These are phyloP conservation scores for Strix uralensis DNA, from an alignment of 2,113 vertebrate species.

Conservation along the genomic window DNA sequence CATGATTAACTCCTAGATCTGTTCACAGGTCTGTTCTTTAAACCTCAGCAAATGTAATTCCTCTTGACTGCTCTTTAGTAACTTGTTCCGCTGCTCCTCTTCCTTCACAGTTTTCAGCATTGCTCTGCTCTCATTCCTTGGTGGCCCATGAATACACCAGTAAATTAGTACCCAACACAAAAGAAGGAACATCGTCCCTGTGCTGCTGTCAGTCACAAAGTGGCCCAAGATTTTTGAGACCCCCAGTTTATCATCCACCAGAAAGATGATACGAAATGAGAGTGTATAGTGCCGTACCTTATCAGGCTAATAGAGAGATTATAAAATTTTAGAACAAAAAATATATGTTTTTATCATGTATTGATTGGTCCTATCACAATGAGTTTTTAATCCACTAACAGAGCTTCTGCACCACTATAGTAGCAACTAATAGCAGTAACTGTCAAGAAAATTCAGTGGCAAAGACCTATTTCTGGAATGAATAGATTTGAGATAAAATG, in stretches of 20 bases:
- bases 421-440: background rate
- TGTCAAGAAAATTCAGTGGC: background rate
- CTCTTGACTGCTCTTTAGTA: conserved; percentile 21
- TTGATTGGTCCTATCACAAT: background rate
- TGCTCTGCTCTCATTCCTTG: background rate
- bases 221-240: background rate
- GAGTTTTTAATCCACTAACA: background rate
- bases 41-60: conserved; percentile 41
- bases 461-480: background rate
- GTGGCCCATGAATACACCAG: background rate
- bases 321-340: background rate
- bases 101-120: background rate
- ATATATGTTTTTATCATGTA: rapidly evolving
- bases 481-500: background rate
- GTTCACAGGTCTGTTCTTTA: conserved; percentile 26
- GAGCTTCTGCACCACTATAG: background rate
- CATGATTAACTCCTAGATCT: conserved; percentile 39
- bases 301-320: background rate
- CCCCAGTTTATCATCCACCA: background rate
- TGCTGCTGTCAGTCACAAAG: background rate
- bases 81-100: background rate
- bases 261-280: background rate
- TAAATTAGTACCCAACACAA: background rate
- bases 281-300: background rate
- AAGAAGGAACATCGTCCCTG: background rate